Evolutionary conservation across 2,797 vertebrate species (phyloP), one percentile per base, ranked within the genome.

Genomic region (Enteromius thamalakanensis): DNA sequence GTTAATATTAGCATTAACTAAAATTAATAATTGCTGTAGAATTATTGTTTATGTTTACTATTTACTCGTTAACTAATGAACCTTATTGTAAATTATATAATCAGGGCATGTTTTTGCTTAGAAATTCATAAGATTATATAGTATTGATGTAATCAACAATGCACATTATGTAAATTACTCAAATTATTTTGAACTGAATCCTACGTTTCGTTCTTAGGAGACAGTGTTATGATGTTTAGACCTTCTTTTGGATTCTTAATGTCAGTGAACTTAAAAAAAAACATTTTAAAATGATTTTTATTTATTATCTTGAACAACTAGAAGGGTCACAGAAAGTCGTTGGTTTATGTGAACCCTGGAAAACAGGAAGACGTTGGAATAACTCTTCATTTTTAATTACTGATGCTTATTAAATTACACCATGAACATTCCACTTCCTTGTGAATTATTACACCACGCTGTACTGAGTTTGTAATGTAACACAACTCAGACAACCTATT

Each of bases 361-460:
- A 67, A 21, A 68, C 34, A 67, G 32, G 64, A 3, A 42, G 42
- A 69, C 7, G 3, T 17, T 15, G 68, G 12, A 4, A 26, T 17
- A 26, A 17, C 14, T 14, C 34, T 45, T 62, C 1, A n/a, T 29
- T 45, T 62, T 62, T 42, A 76, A 12, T 45, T 23, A 60, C 53
- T 60, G n/a, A 19, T 6, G 37, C 14, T 45, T 45, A 42, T 76
- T 62, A 78, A 64, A 64, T 64, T 32, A 78, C 62, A 64, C 6
- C 15, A 3, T 34, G 29, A 34, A 19, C 62, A 65, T 65, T 65
- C 29, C n/a, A 58, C 34, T 58, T 68, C 32, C 34, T 51, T 49
- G 11, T 53, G 29, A 51, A 79, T 68, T 23, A 17, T 79, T 78
- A 67, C 62, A n/a, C 42, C 42, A 11, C 6, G 17, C 32, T 62